A percentile compares a stretch with the other conserved stretches of the same genome.
Conservation (phyloP, 2,113 vertebrate species). For the Chunga burmeisteri region DNA sequence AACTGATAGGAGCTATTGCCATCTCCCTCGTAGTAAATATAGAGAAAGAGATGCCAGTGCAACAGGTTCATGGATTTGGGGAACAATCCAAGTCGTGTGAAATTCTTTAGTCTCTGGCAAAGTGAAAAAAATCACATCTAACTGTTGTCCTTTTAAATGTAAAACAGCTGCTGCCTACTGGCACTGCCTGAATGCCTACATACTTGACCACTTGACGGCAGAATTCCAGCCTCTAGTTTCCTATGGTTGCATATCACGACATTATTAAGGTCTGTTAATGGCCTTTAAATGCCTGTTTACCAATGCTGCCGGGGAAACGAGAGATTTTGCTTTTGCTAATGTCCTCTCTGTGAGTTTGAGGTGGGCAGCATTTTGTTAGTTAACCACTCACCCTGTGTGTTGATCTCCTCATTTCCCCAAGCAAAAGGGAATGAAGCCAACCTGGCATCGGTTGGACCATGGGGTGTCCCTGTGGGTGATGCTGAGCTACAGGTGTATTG, state of each 20-base stretch:
- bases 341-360: not conserved
- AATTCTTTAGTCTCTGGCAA: slow-evolving; percentile 17
- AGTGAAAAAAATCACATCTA: slow-evolving; percentile 10
- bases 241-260: not conserved
- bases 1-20: not conserved
- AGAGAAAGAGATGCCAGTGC: slow-evolving; percentile 25
- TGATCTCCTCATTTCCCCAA: not conserved
- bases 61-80: slow-evolving; percentile 35
- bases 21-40: slow-evolving; percentile 9
- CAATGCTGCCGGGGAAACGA: not conserved
- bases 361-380: not conserved
- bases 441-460: not conserved
- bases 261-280: not conserved
- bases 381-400: rapidly evolving
- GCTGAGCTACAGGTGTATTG: not conserved
- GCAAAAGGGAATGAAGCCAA: not conserved
- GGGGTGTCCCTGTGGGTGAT: not conserved
- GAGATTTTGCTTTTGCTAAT: not conserved
- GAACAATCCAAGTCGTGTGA: not conserved
- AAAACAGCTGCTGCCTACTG: slow-evolving; percentile 39
- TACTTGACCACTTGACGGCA: slow-evolving; percentile 11
- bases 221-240: slow-evolving; percentile 43
- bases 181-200: not conserved
- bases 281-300: not conserved
- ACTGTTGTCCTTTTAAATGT: slow-evolving; percentile 5